phyloP scores from a whole-genome alignment of 2,113 vertebrate genomes.

The Periophthalmus modestus region DNA sequence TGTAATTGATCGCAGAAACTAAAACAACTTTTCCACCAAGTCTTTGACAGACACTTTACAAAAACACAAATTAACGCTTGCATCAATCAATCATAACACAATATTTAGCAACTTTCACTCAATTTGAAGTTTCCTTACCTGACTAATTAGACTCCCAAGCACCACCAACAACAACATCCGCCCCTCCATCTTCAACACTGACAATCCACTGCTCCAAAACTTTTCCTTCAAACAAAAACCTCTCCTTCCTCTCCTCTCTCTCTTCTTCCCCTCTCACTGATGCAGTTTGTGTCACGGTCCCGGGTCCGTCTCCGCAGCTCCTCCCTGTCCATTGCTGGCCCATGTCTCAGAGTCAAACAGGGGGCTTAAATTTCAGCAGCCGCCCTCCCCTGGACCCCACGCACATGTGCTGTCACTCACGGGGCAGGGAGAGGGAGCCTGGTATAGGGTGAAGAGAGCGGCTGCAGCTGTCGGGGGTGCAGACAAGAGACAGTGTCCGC shows the following conservation, averaged over 20 bases:
- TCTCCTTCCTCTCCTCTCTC: constrained; percentile 33
- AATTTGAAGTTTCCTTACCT: constrained; percentile 64
- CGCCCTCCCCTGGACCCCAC: constrained; percentile 65
- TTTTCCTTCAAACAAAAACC: constrained; percentile 37
- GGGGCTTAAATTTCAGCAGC: constrained; percentile 69
- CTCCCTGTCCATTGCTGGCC: constrained; percentile 65
- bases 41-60: constrained; percentile 3
- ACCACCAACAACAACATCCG: constrained; percentile 53
- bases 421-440: constrained; percentile 19
- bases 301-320: constrained; percentile 61
- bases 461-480: constrained; percentile 61
- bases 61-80: background rate
- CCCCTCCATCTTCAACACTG: constrained; percentile 58
- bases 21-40: background rate
- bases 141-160: constrained; percentile 56
- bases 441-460: constrained; percentile 54
- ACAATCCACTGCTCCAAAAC: constrained; percentile 12
- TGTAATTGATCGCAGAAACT: constrained; percentile 12
- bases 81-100: constrained; percentile 8
- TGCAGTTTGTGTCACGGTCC: constrained; percentile 18
- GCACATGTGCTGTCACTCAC: constrained; percentile 79
- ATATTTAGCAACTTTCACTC: background rate
- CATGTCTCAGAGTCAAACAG: constrained; percentile 63
- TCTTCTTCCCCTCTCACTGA: constrained; percentile 16
- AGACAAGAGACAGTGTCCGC: constrained; percentile 42